Percentiles rank a stretch among this genome's conserved stretches.
Evolutionary conservation across 2,113 vertebrate genomes (phyloP).

Genomic region (Corythoichthys haematopterus): DNA sequence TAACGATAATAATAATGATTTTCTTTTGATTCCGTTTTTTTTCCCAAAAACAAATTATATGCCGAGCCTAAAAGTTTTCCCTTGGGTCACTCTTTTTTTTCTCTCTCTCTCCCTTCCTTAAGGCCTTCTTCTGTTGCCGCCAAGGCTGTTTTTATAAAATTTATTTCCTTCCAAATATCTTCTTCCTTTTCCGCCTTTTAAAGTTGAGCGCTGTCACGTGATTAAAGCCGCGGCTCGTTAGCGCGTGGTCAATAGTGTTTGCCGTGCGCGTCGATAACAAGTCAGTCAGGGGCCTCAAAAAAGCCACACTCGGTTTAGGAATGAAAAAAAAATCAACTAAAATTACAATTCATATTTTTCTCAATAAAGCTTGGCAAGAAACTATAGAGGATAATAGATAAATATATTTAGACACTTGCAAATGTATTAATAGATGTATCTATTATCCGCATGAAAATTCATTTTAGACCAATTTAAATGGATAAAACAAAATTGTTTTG

Average conservation of each 20-base stretch:
- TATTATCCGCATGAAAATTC: not conserved
- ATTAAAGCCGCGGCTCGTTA: constrained; percentile 68
- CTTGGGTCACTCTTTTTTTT: not conserved
- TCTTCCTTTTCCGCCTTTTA: not conserved
- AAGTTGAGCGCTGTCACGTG: constrained; percentile 58
- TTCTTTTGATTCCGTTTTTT: not conserved
- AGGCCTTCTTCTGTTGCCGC: constrained; percentile 10
- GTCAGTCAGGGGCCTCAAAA: constrained; percentile 25
- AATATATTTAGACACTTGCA: too few species aligned
- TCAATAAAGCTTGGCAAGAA: not conserved
- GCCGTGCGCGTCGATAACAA: constrained; percentile 59
- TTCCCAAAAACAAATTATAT: not conserved
- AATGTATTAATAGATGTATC: not conserved
- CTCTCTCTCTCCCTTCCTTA: not conserved
- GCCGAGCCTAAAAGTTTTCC: not conserved
- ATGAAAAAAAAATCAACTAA: not conserved
- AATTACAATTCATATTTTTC: not conserved
- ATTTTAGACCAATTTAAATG: not conserved
- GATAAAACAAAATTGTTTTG: not conserved
- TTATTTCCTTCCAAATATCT: not conserved
- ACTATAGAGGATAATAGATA: not conserved
- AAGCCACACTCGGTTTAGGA: not conserved
- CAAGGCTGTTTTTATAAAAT: not conserved
- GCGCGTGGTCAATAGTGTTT: constrained; percentile 58
- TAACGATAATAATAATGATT: not conserved